phyloP scores from a whole-genome alignment of 2,797 vertebrate species.

The Salarias fasciatus region DNA sequence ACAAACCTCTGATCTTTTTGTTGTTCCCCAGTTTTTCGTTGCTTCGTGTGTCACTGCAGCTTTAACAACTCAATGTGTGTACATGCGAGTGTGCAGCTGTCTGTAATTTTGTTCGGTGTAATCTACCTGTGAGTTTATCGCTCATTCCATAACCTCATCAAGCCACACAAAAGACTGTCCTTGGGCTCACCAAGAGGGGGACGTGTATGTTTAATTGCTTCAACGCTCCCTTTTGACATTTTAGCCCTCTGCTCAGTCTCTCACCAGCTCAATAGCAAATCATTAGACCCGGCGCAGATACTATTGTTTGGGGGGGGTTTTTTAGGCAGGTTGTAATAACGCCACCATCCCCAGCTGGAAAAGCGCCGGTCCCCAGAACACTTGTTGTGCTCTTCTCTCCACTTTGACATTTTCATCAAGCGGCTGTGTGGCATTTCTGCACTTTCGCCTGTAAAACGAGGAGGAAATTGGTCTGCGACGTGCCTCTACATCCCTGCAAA shows the following conservation, averaged over 20 bases:
- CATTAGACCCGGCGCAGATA: conserved; percentile 31
- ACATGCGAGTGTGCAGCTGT: background rate
- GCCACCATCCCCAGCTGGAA: conserved; percentile 7
- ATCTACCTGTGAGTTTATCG: background rate
- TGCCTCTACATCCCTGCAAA: background rate
- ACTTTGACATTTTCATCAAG: conserved; percentile 62
- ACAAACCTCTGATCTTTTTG: conserved; percentile 40
- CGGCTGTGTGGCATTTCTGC: conserved; percentile 51
- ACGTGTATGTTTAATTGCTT: conserved; percentile 28
- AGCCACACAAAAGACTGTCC: background rate
- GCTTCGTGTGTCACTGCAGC: conserved; percentile 5
- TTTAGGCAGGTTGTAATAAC: conserved; percentile 38
- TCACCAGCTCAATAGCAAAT: conserved; percentile 22
- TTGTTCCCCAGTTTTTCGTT: conserved; percentile 21
- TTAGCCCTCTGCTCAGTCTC: conserved; percentile 21
- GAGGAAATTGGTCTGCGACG: conserved; percentile 13
- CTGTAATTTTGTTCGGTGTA: background rate
- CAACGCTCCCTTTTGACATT: conserved; percentile 38
- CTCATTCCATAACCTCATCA: conserved; percentile 4
- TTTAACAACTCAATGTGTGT: conserved; percentile 14
- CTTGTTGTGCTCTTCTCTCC: conserved; percentile 35
- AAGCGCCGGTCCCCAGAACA: conserved; percentile 35
- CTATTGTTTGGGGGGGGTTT: conserved; percentile 14
- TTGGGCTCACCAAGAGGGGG: background rate
- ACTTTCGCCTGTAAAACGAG: conserved; percentile 2